Conservation (phyloP, 1,140 invertebrate genomes). For the Dinothrombium tinctorium region DNA sequence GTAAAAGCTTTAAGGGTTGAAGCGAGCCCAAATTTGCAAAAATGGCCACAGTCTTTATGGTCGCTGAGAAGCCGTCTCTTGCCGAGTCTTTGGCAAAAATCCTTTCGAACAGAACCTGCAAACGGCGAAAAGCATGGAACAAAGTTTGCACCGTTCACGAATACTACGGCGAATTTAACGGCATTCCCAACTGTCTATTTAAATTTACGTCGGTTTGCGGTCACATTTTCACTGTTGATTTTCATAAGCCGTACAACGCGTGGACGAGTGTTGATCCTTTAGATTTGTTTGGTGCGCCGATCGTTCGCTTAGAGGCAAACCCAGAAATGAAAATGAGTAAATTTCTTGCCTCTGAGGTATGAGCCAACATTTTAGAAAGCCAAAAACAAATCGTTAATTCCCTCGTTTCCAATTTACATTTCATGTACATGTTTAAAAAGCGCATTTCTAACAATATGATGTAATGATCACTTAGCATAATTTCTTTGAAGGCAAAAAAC, state of each 20-base stretch:
- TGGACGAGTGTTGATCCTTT: slow-evolving; percentile 96
- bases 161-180: slow-evolving; percentile 58
- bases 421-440: neutral
- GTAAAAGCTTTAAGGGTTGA: too few species aligned
- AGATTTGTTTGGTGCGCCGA: slow-evolving; percentile 75
- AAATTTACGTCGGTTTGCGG: slow-evolving; percentile 98
- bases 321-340: slow-evolving; percentile 74
- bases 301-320: slow-evolving; percentile 87
- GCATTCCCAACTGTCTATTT: slow-evolving; percentile 39
- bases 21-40: too few species aligned
- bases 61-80: slow-evolving; percentile 95
- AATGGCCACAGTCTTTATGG: slow-evolving; percentile 59
- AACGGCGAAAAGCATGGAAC: slow-evolving; percentile 62
- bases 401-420: too few species aligned
- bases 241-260: slow-evolving; percentile 82
- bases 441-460: neutral
- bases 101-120: slow-evolving; percentile 61
- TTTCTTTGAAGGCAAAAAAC: neutral
- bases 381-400: too few species aligned
- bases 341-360: slow-evolving; percentile 57
- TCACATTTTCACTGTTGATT: slow-evolving; percentile 90
- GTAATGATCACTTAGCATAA: too few species aligned
- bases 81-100: slow-evolving; percentile 83
- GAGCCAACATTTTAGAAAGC: neutral
- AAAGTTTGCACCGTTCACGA: slow-evolving; percentile 78